Base-by-base conservation (phyloP, 2,797 vertebrate genomes). In the Apogon hyalosoma region DNA sequence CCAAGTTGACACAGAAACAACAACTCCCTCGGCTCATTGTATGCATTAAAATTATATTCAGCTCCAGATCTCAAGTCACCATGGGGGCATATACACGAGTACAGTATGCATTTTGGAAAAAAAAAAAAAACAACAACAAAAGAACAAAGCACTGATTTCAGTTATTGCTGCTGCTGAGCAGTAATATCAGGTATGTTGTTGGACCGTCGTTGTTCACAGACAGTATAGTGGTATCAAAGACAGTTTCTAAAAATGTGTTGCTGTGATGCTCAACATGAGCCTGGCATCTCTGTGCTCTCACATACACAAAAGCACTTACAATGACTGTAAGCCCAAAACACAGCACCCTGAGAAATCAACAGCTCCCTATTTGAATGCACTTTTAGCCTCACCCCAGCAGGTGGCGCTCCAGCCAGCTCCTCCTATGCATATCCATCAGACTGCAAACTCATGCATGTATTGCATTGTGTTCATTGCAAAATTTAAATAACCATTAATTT, bases 111-210 rank as follows among this genome's bases (percentile, higher is more conserved):
- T 12, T 69, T 55, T 63, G 59, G 71, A 42, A 75, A 78, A 55
- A 75, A 79, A 64, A 75, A 63, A n/a, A n/a, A n/a, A n/a, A n/a
- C n/a, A n/a, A n/a, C n/a, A n/a, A n/a, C n/a, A n/a, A n/a, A n/a
- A n/a, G n/a, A n/a, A n/a, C 4, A 70, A 79, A 83, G 63, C 58
- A 15, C 50, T 19, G 73, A 61, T 79, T 84, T 83, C 1, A 64
- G 68, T 89, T 92, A 90, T 92, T 90, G 85, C 87, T 85, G 84
- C 80, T 69, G 72, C 65, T 68, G 75, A 88, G 87, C 88, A 88
- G 82, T 74, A 78, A 73, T 69, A 46, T 80, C 71, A 58, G 52
- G 65, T 67, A 60, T 57, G 54, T 64, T 51, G 66, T 61, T 81
- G 79, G 74, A 88, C 74, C 68, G n/a, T 69, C 33, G 36, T 74